Conservation (phyloP, 2,888 invertebrate species). For the Nemotelus nigrinus region DNA sequence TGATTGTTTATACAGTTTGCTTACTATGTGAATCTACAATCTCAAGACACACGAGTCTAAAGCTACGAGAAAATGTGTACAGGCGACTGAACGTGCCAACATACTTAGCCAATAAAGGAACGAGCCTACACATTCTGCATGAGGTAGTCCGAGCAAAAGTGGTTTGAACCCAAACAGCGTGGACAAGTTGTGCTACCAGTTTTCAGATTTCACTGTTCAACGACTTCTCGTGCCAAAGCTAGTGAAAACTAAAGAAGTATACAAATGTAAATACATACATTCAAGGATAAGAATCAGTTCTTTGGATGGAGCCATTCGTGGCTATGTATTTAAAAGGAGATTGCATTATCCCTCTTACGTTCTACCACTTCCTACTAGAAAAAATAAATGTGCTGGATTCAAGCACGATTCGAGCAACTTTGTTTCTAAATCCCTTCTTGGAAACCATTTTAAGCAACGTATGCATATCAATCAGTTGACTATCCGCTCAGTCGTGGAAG, state of each 20-base stretch:
- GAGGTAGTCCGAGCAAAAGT: slow-evolving; percentile 1
- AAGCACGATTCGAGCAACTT: no score
- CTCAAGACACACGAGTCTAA: not conserved
- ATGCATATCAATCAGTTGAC: no score
- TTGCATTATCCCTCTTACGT: not conserved
- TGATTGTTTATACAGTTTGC: not conserved
- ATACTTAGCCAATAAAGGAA: not conserved
- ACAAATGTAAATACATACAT: not conserved
- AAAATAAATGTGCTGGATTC: no score
- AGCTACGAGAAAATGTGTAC: not conserved
- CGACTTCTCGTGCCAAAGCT: slow-evolving; percentile 22
- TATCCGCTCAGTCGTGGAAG: no score
- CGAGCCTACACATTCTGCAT: not conserved
- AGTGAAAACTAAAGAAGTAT: slow-evolving; percentile 17
- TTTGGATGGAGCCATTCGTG: not conserved
- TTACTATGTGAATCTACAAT: not conserved
- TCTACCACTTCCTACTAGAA: not conserved
- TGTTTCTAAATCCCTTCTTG: no score
- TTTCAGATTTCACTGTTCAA: slow-evolving; percentile 4
- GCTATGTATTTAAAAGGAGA: not conserved
- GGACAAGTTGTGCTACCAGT: slow-evolving; percentile 24
- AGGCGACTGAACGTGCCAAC: not conserved
- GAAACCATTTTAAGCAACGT: no score
- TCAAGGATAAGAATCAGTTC: no score
- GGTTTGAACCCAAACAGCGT: not conserved